These are phyloP conservation scores for Ectropis crepuscularia DNA, from an alignment of 2,888 invertebrate genomes.

Conservation along the genomic window DNA sequence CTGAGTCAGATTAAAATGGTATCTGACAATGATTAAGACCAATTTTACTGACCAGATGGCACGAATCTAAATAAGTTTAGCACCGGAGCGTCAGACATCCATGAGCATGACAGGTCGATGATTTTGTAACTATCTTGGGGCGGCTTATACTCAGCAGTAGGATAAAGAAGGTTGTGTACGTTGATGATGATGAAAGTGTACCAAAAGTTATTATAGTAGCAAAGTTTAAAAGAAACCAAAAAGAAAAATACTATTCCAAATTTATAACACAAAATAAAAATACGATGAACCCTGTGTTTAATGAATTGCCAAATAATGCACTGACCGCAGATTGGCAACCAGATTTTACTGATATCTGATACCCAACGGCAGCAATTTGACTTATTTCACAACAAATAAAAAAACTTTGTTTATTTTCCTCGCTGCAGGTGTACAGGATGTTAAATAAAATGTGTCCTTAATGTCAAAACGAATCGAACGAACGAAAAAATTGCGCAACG, in stretches of 20 bases:
- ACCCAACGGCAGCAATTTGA: slow-evolving; percentile 56
- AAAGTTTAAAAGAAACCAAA: background rate
- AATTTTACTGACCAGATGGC: slow-evolving; percentile 41
- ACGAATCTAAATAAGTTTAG: slow-evolving; percentile 39
- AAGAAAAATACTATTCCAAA: slow-evolving; percentile 21
- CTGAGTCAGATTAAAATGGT: slow-evolving; percentile 47
- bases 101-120: no score
- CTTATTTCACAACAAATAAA: slow-evolving; percentile 60
- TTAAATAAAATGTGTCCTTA: slow-evolving; percentile 54
- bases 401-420: slow-evolving; percentile 51
- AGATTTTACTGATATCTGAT: slow-evolving; percentile 50
- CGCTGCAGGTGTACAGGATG: slow-evolving; percentile 58
- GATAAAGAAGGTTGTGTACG: no score
- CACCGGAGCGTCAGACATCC: background rate
- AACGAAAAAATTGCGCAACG: slow-evolving; percentile 63
- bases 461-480: slow-evolving; percentile 52
- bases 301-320: slow-evolving; percentile 40
- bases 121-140: no score
- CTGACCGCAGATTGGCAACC: slow-evolving; percentile 39
- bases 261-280: slow-evolving; percentile 29
- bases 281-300: slow-evolving; percentile 21
- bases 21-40: slow-evolving; percentile 45
- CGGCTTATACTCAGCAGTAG: no score
- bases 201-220: no score
- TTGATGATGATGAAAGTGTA: no score